Percentiles rank a stretch among this genome's conserved stretches.
These are phyloP conservation scores for Ormyrus nitidulus DNA, from an alignment of 2,888 invertebrate genomes.

Conservation along the genomic window DNA sequence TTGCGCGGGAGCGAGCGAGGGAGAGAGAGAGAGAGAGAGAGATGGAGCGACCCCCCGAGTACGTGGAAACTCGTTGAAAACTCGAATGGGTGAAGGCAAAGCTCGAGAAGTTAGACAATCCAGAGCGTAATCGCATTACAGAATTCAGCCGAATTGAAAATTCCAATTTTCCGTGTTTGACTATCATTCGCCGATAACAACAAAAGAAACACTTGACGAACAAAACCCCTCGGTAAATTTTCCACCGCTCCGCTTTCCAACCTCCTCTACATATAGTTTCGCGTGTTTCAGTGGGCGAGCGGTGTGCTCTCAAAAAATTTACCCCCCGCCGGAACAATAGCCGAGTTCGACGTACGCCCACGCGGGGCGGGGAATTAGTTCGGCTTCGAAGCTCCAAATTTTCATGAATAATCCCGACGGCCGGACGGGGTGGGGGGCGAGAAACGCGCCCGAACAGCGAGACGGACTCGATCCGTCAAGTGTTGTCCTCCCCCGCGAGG, in stretches of 20 bases:
- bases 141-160: constrained; percentile 51
- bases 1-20: background rate
- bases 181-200: constrained; percentile 41
- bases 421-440: no score
- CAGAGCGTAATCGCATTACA: constrained; percentile 51
- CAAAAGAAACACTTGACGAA: constrained; percentile 36
- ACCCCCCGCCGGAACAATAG: no score
- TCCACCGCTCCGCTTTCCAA: background rate
- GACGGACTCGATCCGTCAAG: no score
- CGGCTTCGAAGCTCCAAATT: no score
- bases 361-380: no score
- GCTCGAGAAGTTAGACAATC: constrained; percentile 53
- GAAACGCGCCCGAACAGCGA: no score
- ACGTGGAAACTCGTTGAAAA: constrained; percentile 54
- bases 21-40: background rate
- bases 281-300: background rate
- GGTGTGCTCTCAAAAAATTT: no score
- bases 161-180: constrained; percentile 47
- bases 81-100: constrained; percentile 42
- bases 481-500: no score
- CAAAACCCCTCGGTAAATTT: constrained; percentile 32
- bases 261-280: background rate
- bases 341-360: no score
- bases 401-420: no score
- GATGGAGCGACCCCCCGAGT: constrained; percentile 8